These are phyloP conservation scores for Larimichthys polyactis DNA, from an alignment of 2,113 vertebrate genomes.

Conservation along the genomic window DNA sequence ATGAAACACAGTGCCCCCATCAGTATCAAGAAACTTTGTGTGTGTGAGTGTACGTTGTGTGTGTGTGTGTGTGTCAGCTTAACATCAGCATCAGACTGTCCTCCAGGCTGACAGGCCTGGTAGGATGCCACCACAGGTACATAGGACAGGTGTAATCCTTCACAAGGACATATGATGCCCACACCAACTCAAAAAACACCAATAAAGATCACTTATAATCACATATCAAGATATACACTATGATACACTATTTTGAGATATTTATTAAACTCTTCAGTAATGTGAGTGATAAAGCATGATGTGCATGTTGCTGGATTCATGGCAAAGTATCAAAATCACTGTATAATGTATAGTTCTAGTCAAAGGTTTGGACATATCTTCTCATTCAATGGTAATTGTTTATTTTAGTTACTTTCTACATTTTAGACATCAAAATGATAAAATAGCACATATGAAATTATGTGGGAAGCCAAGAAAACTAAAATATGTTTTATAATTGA, in stretches of 20 bases:
- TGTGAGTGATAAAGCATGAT: neutral
- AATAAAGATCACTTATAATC: neutral
- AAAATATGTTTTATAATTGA: too few species aligned
- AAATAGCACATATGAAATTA: too few species aligned
- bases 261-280: neutral
- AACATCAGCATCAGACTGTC: conserved; percentile 49
- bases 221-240: neutral
- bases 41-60: conserved; percentile 12
- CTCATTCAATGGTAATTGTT: too few species aligned
- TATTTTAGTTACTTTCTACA: too few species aligned
- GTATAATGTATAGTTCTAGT: neutral
- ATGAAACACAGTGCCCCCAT: conserved; percentile 60
- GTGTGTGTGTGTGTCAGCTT: conserved; percentile 20
- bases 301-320: neutral
- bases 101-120: conserved; percentile 53
- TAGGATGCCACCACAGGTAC: conserved; percentile 49
- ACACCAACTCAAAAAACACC: conserved; percentile 3
- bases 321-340: neutral
- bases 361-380: too few species aligned
- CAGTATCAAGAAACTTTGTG: conserved; percentile 43
- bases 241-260: neutral
- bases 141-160: conserved; percentile 37
- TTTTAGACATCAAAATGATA: too few species aligned
- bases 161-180: conserved; percentile 50
- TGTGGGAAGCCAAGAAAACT: too few species aligned